Base-by-base conservation (phyloP, 1,140 invertebrate species). In the Coenobita brevimanus region DNA sequence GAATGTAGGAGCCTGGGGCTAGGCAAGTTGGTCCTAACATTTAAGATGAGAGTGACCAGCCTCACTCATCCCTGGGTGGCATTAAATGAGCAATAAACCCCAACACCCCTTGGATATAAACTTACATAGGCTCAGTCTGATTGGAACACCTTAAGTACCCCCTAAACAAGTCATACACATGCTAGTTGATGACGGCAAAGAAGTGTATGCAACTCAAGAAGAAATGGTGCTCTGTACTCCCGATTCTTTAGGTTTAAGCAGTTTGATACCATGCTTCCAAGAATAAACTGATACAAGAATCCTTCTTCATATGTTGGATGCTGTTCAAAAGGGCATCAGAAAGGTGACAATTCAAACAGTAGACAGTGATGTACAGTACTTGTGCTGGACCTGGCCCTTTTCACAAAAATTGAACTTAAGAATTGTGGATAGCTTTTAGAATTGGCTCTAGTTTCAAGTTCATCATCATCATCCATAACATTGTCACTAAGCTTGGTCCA, bases 251-350 rank as follows among this genome's bases (percentile, higher is more conserved):
- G 17, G 67, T 41, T 8, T 69, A 3, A 6, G 2, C 33, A 4
- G 62, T 38, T 24, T 27, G 33, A 62, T 62, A 8, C 82, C 33
- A 71, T 83, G 27, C 71, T 41, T 21, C 6, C 82, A 73, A 54
- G 64, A 71, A 33, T 62, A 83, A 46, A 67, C 82, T 46, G 67
- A 81, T 50, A 83, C 57, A 13, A 1, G 80, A 13, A 64, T 67
- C 13, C 33, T 83, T 17, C 82, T 50, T 1, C 82, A 83, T 46
- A 36, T 71, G 6, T 33, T 54, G 54, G 82, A 71, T 54, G 60
- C 64, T 83, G 82, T 73, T 36, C 30, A n/a, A 46, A 75, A 27
- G 3, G 41, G 62, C 3, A 30, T 71, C 30, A 71, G 3, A 3
- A 69, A 60, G 33, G 85, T 82, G 27, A 41, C 62, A n/a, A 69